Evolutionary conservation across 2,797 vertebrate species (phyloP).

Genomic region (Lithobates sylvaticus): DNA sequence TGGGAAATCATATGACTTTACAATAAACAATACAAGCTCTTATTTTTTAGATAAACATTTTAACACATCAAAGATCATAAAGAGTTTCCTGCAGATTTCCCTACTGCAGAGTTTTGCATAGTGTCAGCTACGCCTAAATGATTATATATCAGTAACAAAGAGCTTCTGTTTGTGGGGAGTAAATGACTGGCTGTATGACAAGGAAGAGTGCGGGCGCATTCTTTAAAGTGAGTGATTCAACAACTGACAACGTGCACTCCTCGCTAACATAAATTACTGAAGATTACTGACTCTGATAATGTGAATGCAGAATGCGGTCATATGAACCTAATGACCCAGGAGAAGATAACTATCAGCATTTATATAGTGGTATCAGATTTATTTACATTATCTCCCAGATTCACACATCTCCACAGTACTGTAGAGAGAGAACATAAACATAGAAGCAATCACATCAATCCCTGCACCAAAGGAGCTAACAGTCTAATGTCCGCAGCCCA

Average conservation of each 20-base stretch:
- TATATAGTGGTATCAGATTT: too few relatives aligned
- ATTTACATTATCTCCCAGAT: too few relatives aligned
- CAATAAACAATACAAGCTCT: not conserved
- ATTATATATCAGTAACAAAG: slow-evolving; percentile 38
- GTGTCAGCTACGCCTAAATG: slow-evolving; percentile 29
- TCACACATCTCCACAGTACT: too few relatives aligned
- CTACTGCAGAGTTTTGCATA: slow-evolving; percentile 14
- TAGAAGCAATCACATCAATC: too few relatives aligned
- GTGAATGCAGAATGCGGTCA: not conserved
- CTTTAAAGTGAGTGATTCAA: slow-evolving; percentile 15
- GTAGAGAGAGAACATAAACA: too few relatives aligned
- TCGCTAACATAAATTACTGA: slow-evolving; percentile 4
- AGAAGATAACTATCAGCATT: not conserved
- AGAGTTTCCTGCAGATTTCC: slow-evolving; percentile 25
- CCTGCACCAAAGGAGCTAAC: too few relatives aligned
- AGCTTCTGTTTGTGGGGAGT: slow-evolving; percentile 20
- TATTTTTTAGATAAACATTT: slow-evolving; percentile 37
- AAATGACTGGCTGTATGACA: slow-evolving; percentile 28
- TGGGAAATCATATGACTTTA: too few relatives aligned
- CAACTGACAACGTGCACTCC: not conserved
- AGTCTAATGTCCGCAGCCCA: too few relatives aligned
- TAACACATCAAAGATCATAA: not conserved
- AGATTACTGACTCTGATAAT: not conserved
- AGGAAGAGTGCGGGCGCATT: not conserved
- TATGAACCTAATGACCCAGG: not conserved